Base-by-base conservation (phyloP, 37 sponge, comb jelly and placozoan species). In the Chondrosia reniformis region DNA sequence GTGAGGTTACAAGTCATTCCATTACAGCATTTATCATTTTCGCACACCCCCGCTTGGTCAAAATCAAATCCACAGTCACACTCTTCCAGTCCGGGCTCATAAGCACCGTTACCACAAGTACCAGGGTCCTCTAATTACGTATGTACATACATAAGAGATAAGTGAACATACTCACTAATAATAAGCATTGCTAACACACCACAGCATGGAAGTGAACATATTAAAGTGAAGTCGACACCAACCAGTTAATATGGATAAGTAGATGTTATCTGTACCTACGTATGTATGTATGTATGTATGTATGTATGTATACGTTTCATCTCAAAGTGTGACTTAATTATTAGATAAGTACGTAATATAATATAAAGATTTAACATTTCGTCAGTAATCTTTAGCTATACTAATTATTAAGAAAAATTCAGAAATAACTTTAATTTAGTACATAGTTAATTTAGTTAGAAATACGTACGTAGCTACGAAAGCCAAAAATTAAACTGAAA, bases 1-100 rank as follows among this genome's bases (percentile, higher is more conserved):
- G 55, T 37, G 9, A 85, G 56, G 10, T 33, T 85, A 44, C 93
- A 92, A 1, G 46, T 30, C 8, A 65, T 62, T 9, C 79, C 84
- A 40, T 86, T 76, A 42, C 92, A 91, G 66, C 92, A 91, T 1
- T n/a, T 43, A 46, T 86, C 79, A 44, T 41, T 59, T 24, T n/a
- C 57, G 45, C 85, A 85, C 33, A 76, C 43, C 0, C 71, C 75
- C 2, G 38, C 40, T 45, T 57, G 3, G 3, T 38, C 46, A 36
- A 12, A 30, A 0, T 57, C 61, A 34, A 7, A 1, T 4, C 84
- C 83, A 66, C 94, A 94, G 63, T 94, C 94, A 74, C 94, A 94
- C 15, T 76, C 79, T 41, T 94, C 94, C 25, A 59, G 21, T 4
- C 80, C 88, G 0, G 46, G 77, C 40, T 89, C 94, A 9, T 90